Base-by-base conservation (phyloP, 1,140 invertebrate species). In the Drosophila subobscura region DNA sequence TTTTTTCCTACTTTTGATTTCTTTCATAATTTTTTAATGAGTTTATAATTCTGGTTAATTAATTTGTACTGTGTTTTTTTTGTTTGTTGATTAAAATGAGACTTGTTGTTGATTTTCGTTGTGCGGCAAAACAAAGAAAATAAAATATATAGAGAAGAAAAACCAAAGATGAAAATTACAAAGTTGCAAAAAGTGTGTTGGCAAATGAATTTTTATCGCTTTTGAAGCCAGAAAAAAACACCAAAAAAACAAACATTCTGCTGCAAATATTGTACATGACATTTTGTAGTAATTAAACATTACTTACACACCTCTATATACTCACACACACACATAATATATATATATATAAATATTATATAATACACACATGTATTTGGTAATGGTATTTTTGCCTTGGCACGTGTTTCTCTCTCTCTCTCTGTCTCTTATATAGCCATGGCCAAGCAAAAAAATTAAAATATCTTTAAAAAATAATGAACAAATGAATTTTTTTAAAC, bases 321-420 rank as follows among this genome's bases (percentile, higher is more conserved):
- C 44, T 56, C 41, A 64, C 57, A 60, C 45, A 70, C 49, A 46
- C 29, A 79, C 50, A 73, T 50, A 57, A 72, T 50, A 41, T 22
- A 25, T 42, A 73, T 56, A 47, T 29, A 72, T 57, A 81, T 23
- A 54, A 53, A 58, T 40, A 49, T 27, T 42, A 45, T 40, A 71
- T 70, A 70, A 23, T 46, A 41, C 57, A 66, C 64, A 71, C 47
- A 56, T 47, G 65, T 41, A 70, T 81, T 81, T 73, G 79, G 79
- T 83, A 83, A 83, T 83, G 79, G 79, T 84, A 75, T 79, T 84
- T 37, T 75, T 75, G 72, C 71, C 72, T 88, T 88, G 84, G 83
- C 84, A 88, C 83, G 83, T 88, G 83, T 88, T 88, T 79, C 75
- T 77, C 81, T 80, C 70, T 52, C 50, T 73, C 70, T 73, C 68